Evolutionary conservation across 2,797 vertebrate genomes (phyloP).

Genomic region (Anguilla pacifica): DNA sequence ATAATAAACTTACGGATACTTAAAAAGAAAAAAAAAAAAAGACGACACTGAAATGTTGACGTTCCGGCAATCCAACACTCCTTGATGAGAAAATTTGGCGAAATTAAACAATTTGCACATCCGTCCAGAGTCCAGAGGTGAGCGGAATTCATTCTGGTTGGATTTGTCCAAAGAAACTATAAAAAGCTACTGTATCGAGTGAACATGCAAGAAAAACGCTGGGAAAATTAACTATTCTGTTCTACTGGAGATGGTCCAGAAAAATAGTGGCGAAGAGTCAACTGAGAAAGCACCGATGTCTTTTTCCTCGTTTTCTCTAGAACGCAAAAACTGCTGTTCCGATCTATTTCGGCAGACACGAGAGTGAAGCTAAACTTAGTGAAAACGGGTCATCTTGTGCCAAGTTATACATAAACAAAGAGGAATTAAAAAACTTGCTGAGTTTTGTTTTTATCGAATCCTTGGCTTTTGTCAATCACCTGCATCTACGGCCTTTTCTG

Average conservation of each 20-base stretch:
- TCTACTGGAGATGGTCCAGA: constrained; percentile 44
- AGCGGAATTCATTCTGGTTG: constrained; percentile 38
- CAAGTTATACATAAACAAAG: constrained; percentile 42
- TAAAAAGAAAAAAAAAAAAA: constrained; percentile 55
- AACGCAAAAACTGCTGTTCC: constrained; percentile 37
- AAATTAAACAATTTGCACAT: constrained; percentile 25
- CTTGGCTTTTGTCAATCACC: constrained; percentile 34
- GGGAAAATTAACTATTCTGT: constrained; percentile 38
- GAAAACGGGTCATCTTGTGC: constrained; percentile 52
- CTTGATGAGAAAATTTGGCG: constrained; percentile 43
- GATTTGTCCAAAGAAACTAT: constrained; percentile 44
- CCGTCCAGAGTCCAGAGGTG: constrained; percentile 14
- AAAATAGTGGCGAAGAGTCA: constrained; percentile 43
- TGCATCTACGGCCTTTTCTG: constrained; percentile 30
- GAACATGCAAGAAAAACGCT: constrained; percentile 45
- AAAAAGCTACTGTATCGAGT: constrained; percentile 36
- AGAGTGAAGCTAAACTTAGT: constrained; percentile 26
- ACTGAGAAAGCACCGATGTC: constrained; percentile 40
- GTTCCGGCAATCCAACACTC: constrained; percentile 68
- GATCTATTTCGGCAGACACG: constrained; percentile 41
- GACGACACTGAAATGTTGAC: constrained; percentile 62
- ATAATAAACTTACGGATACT: constrained; percentile 42
- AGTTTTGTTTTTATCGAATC: constrained; percentile 32
- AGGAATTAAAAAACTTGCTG: constrained; percentile 25
- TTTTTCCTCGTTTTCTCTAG: constrained; percentile 31